phyloP scores from a whole-genome alignment of 2,113 vertebrate species.

The Tyrannus savana region DNA sequence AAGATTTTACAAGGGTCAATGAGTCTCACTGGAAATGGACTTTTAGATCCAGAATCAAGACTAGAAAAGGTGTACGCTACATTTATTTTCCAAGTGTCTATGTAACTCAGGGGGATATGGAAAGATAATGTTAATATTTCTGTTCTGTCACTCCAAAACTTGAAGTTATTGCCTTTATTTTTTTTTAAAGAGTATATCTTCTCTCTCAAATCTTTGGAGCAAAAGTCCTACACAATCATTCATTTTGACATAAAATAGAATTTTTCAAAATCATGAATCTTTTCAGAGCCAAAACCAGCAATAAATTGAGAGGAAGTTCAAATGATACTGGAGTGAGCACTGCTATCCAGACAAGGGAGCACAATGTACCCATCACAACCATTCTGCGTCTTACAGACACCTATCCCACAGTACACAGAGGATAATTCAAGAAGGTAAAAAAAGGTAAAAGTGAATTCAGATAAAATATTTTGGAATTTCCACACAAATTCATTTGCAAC shows the following conservation, averaged over 20 bases:
- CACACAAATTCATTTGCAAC: neutral
- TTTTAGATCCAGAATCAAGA: neutral
- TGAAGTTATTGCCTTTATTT: neutral
- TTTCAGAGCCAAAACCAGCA: neutral
- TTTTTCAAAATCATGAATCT: neutral
- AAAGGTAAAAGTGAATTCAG: neutral
- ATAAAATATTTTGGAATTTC: neutral
- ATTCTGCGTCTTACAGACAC: neutral
- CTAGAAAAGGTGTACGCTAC: neutral
- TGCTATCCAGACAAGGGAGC: neutral
- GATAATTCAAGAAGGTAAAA: neutral
- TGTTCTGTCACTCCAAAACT: neutral
- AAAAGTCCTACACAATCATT: neutral
- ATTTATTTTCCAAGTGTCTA: neutral
- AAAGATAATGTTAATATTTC: fast-evolving
- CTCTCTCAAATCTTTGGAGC: neutral
- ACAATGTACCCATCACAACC: neutral
- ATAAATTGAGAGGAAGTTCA: neutral
- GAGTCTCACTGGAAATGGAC: neutral
- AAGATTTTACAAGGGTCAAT: neutral
- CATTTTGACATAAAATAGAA: neutral
- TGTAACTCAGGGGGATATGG: neutral
- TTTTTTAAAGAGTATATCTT: neutral
- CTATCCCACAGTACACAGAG: neutral
- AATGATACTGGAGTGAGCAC: neutral